Evolutionary conservation across 2,113 vertebrate genomes (phyloP), one percentile per base, ranked within the genome.

Genomic region (Nibea albiflora): DNA sequence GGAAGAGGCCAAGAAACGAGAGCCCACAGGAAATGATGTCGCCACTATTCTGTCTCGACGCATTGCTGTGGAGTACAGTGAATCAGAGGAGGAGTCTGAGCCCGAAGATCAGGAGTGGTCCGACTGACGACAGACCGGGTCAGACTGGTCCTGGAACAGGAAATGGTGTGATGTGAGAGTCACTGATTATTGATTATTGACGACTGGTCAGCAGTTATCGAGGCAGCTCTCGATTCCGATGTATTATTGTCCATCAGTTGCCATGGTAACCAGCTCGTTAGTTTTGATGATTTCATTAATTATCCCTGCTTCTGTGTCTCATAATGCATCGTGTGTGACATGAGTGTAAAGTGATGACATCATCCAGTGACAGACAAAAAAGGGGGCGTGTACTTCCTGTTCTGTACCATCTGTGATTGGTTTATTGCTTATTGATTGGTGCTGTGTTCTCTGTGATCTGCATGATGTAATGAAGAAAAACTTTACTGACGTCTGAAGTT

Each of bases 41-140:
- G 90, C 90, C 67, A 90, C 90, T 76, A 91, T 92, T 61, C 66
- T 91, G 66, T 90, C 89, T 0, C 78, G 97, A 14, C 95, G 96
- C 76, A 97, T 97, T 5, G 96, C 96, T 0, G 97, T 97, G 66
- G 96, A 97, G 89, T 97, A 97, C 95, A 97, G 96, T 53, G 96
- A 97, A 88, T 97, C 96, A 0, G 96, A 97, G 44, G 97, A 97
- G 7, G 96, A 97, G 89, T 97, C 96, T 0, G 96, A 97, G 84
- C 94, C 96, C 28, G 97, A 97, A 1, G 96, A 97, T 84, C 96
- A 97, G 28, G 96, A 97, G 78, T 97, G 97, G 97, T 97, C 97
- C 0, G 96, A 97, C 93, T 96, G 72, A 88, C 87, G 26, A 17
- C 60, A n/a, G 60, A 42, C 1, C 28, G 22, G 12, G 10, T 7